phyloP scores from a whole-genome alignment of 2,113 vertebrate genomes.

The Trematocara macrostoma region DNA sequence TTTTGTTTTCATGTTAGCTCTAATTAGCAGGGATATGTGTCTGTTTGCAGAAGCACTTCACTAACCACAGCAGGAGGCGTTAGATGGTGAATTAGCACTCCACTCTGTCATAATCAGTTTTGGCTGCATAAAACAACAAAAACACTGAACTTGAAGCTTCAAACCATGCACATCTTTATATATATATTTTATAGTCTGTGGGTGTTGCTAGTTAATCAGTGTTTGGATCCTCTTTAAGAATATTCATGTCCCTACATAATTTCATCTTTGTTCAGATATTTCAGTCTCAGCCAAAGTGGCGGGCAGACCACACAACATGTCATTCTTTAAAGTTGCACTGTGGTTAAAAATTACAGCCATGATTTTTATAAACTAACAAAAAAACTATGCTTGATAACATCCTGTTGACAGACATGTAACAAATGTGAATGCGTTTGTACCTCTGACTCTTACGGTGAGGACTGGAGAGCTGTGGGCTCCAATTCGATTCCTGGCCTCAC shows the following conservation, averaged over 20 bases:
- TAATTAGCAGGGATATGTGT: neutral
- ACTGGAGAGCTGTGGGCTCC: slow-evolving; percentile 72
- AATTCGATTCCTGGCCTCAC: slow-evolving; percentile 72
- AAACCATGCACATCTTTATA: neutral
- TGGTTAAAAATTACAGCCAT: neutral
- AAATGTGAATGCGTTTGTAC: slow-evolving; percentile 10
- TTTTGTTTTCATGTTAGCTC: neutral
- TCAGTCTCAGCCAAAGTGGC: neutral
- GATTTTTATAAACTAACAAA: neutral
- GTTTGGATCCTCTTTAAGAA: neutral
- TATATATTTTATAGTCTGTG: neutral
- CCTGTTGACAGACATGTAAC: neutral
- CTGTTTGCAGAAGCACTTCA: neutral
- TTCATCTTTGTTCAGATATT: neutral
- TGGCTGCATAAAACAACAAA: neutral
- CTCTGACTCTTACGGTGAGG: slow-evolving; percentile 73
- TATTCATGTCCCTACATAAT: neutral
- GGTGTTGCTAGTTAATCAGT: neutral
- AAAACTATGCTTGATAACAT: neutral
- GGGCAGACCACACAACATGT: neutral
- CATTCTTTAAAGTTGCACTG: neutral
- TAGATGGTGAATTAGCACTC: neutral
- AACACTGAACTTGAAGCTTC: neutral
- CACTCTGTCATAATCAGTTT: neutral
- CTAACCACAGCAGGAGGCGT: neutral